Conservation (phyloP, 2,797 vertebrate species). For the Thaleichthys pacificus region DNA sequence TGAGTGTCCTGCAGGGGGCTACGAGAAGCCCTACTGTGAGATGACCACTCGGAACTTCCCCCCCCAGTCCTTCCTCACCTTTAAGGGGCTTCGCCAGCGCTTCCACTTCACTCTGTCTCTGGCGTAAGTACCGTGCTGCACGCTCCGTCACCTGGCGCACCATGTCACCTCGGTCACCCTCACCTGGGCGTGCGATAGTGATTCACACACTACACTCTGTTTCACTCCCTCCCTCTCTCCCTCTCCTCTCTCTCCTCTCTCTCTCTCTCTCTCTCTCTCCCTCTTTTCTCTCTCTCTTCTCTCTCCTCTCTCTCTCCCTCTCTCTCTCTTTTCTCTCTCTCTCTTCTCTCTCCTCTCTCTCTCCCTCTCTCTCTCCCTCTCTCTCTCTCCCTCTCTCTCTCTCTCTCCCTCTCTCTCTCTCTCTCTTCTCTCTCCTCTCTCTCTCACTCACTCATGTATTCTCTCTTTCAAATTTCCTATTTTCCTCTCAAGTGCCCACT, state of each 20-base stretch:
- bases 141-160: constrained; percentile 3
- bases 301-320: too few species aligned
- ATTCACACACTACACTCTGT: neutral
- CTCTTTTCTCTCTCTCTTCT: neutral
- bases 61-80: constrained; percentile 87
- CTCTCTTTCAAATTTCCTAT: constrained; percentile 13
- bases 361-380: constrained; percentile 8
- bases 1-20: constrained; percentile 85
- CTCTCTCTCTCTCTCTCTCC: constrained; percentile 43
- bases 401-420: constrained; percentile 20
- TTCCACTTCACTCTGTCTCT: constrained; percentile 94
- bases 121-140: constrained; percentile 78
- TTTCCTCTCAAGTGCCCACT: neutral
- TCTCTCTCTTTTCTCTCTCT: neutral
- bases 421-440: too few species aligned
- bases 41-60: constrained; percentile 93
- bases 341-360: too few species aligned
- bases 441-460: too few species aligned
- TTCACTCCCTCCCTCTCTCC: constrained; percentile 12
- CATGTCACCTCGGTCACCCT: constrained; percentile 27
- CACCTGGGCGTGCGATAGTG: neutral
- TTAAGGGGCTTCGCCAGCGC: constrained; percentile 91
- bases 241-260: too few species aligned
- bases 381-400: constrained; percentile 35
- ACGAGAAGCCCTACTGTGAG: constrained; percentile 90